These are phyloP conservation scores for Catharus ustulatus DNA, from an alignment of 2,797 vertebrate species.

Conservation along the genomic window DNA sequence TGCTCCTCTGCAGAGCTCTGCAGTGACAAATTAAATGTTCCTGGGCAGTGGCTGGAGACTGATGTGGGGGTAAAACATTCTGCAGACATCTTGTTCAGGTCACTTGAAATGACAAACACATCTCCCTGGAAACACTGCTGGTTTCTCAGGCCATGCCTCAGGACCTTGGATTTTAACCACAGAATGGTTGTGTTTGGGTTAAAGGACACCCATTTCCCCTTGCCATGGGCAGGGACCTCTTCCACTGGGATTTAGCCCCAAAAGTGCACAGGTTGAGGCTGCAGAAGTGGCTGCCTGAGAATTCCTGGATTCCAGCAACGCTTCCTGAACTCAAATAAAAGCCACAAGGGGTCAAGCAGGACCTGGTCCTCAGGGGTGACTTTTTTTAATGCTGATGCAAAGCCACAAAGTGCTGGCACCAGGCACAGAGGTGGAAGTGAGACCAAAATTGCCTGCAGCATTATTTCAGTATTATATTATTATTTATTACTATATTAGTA, in stretches of 20 bases:
- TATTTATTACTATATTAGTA: neutral
- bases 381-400: neutral
- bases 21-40: neutral
- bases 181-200: neutral
- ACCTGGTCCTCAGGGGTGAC: neutral
- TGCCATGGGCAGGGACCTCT: neutral
- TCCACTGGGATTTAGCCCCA: neutral
- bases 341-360: neutral
- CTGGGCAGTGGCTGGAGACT: neutral
- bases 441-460: neutral
- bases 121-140: neutral
- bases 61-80: no score
- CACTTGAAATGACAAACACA: neutral
- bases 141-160: neutral
- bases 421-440: neutral
- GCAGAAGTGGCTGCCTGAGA: neutral
- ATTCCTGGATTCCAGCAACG: neutral
- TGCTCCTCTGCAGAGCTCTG: neutral
- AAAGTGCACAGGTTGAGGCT: neutral
- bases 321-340: neutral
- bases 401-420: neutral
- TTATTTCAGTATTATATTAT: neutral
- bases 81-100: no score
- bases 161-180: neutral
- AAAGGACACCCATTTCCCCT: neutral